phyloP scores from a whole-genome alignment of 2,113 vertebrate species.

The Notechis scutatus region DNA sequence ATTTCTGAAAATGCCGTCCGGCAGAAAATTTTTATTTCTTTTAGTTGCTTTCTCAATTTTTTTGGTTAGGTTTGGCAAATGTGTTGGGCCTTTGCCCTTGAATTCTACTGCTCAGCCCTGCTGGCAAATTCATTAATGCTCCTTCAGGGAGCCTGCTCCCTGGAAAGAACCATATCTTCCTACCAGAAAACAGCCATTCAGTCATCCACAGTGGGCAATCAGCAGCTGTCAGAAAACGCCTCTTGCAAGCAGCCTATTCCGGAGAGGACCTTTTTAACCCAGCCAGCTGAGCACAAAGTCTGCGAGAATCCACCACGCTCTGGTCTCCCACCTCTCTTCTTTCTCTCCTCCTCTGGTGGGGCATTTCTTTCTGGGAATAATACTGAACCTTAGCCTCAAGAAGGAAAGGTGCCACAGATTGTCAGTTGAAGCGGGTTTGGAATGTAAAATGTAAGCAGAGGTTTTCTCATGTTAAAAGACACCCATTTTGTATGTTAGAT shows the following conservation, averaged over 20 bases:
- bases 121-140: background rate
- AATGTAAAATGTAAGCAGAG: background rate
- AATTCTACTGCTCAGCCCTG: background rate
- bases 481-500: background rate
- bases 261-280: background rate
- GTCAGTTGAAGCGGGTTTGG: background rate
- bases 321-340: background rate
- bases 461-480: background rate
- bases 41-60: background rate
- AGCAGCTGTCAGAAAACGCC: background rate
- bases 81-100: background rate
- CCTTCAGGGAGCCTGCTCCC: background rate
- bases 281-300: background rate
- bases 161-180: background rate
- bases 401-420: background rate
- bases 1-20: background rate
- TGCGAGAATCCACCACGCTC: background rate
- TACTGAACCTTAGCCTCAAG: background rate
- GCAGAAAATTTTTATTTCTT: background rate
- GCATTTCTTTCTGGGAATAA: background rate
- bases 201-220: background rate
- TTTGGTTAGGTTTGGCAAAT: background rate
- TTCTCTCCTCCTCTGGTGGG: background rate
- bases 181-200: background rate
- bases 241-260: background rate